A percentile compares a stretch with the other conserved stretches of the same genome.
These are phyloP conservation scores for Etia nguti DNA, from an alignment of 2,113 vertebrate species.

Conservation along the genomic window DNA sequence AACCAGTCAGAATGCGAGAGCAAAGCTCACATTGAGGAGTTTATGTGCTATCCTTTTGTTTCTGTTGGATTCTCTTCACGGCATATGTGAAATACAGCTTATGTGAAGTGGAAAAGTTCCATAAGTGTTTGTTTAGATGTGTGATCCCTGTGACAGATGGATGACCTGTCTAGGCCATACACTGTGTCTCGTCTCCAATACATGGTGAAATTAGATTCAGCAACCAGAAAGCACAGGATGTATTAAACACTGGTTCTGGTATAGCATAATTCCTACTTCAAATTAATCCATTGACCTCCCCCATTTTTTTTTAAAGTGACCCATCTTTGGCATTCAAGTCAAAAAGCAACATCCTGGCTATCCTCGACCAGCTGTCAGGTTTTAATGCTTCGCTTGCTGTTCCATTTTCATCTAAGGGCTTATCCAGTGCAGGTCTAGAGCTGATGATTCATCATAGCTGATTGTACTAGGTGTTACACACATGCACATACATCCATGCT, in stretches of 20 bases:
- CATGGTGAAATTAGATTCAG: background rate
- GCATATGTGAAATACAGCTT: background rate
- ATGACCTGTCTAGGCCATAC: background rate
- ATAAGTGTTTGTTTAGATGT: background rate
- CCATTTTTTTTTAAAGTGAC: background rate
- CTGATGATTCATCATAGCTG: constrained; percentile 45
- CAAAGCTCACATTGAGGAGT: background rate
- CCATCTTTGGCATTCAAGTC: constrained; percentile 7
- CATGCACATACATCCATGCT: background rate
- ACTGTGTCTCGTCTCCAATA: background rate
- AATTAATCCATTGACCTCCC: background rate
- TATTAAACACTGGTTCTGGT: background rate
- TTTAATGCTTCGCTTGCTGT: constrained; percentile 20
- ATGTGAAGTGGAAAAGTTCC: background rate
- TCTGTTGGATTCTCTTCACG: background rate
- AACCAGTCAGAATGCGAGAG: background rate
- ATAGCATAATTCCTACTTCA: background rate
- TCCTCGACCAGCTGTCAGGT: constrained; percentile 19
- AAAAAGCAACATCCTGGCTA: background rate
- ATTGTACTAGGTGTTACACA: constrained; percentile 11
- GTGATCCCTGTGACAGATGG: background rate
- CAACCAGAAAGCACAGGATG: background rate
- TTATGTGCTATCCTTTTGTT: background rate
- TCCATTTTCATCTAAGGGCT: constrained; percentile 39
- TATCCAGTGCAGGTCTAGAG: constrained; percentile 35